Base-by-base conservation (phyloP, 2,888 invertebrate genomes). In the Stratiomys singularior region DNA sequence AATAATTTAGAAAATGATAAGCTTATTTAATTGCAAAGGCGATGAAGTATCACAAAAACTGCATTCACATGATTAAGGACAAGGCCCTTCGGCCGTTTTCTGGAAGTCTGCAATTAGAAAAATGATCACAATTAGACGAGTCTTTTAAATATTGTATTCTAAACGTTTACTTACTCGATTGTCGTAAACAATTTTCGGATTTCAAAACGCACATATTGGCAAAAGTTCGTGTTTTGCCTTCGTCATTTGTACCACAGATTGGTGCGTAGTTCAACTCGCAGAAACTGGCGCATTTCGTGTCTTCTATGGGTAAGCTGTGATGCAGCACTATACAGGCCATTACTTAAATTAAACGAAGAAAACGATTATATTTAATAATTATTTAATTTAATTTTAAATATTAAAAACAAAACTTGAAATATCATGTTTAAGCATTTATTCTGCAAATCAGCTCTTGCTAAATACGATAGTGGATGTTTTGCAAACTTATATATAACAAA, bases 191-290 rank as follows among this genome's bases (percentile, higher is more conserved):
- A 82, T 87, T 87, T 81, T 87, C 87, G 30, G 85, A 85, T 81
- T 86, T 86, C 82, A 87, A 83, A 69, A 86, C 84, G 81, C 87
- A 87, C 76, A 85, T 80, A 82, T 86, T 87, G 72, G 84, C 84
- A 80, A 86, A 87, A 44, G 86, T 84, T 81, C 84, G 85, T 74
- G 86, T 86, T 78, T 85, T 83, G 15, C 87, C 87, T 67, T 85
- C 85, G 79, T 87, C 87, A 79, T 87, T 86, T 76, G 86, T 86
- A 25, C 85, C 86, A 76, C 87, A 87, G 23, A 87, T 82, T 23
- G 81, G 82, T 1, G 46, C 23, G 46, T 78, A 79, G 21, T 76
- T 69, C 18, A 79, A 63, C 64, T 78, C 78, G 76, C 81, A 81
- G 47, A 77, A 78, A 58, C 78, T 83, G 78, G 83, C 81, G 77